Evolutionary conservation across 2,888 invertebrate genomes (phyloP), one percentile per base, ranked within the genome.

Genomic region (Dasypogon diadema): DNA sequence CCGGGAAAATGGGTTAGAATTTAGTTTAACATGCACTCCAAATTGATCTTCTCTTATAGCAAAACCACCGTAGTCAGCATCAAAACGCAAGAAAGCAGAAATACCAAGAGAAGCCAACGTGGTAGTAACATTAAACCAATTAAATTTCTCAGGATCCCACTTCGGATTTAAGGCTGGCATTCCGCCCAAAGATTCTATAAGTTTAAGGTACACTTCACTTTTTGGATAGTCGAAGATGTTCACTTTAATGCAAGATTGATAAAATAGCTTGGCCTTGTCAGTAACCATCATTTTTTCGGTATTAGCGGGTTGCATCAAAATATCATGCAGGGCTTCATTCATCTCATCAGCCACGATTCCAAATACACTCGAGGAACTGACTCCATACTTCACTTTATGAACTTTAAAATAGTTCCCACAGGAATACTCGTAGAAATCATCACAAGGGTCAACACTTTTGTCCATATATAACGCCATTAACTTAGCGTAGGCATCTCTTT

Each of bases 371-470:
- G 24, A 22, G 2, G 21, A 48, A 21, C 14, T 2, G 4, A 21
- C 10, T 4, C 46, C 46, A 26, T 55, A 55, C 48, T 24, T 48
- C 12, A n/a, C 22, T 8, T n/a, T 48, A 1, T 26, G 46, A n/a
- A 68, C 48, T 48, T 68, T 68, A 30, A 48, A 68, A 3, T 68
- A 63, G n/a, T 63, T 63, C 0, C 63, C 63, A 37, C 63, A 63
- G 2, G 63, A 18, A 37, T 63, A 63, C 21, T 63, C 34, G 18
- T 63, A 34, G 5, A 63, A 63, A 21, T 63, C 63, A 10, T 34
- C 37, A 22, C 63, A 63, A 1, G 63, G 63, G 22, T 63, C 63
- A 0, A 63, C 18, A 18, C 12, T 63, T 2, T 2, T 63, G 10
- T 63, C 37, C 63, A 63, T 63, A 12, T 63, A 63, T 10, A 48